phyloP scores from a whole-genome alignment of 2,113 vertebrate species.

The Ageneiosus marmoratus region DNA sequence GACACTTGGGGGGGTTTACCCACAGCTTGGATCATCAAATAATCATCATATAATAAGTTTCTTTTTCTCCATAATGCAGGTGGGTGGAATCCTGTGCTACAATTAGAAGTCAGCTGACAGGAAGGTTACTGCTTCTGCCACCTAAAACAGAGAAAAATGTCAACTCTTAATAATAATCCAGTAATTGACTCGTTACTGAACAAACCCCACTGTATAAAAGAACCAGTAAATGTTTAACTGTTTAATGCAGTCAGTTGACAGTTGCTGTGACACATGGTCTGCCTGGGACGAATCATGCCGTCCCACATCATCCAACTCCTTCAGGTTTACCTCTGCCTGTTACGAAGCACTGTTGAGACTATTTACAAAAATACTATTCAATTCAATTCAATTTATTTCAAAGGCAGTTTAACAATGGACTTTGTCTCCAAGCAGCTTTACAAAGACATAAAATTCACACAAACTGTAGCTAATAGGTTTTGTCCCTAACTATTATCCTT shows the following conservation, averaged over 20 bases:
- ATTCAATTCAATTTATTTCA: too few species aligned
- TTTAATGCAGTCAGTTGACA: neutral
- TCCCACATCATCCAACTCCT: too few species aligned
- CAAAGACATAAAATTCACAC: too few species aligned
- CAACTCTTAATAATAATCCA: neutral
- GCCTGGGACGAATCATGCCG: neutral
- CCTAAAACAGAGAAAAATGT: neutral
- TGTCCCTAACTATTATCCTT: too few species aligned
- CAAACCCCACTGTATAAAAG: neutral
- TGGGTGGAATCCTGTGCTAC: neutral
- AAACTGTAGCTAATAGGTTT: too few species aligned
- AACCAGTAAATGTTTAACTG: neutral
- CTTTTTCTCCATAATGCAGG: neutral
- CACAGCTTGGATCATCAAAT: neutral
- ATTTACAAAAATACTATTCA: neutral
- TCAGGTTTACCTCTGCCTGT: neutral
- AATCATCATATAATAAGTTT: neutral
- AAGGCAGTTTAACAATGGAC: too few species aligned
- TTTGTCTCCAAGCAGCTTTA: too few species aligned
- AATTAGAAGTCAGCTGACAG: neutral
- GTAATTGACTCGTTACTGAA: conserved; percentile 31
- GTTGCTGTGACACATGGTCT: neutral
- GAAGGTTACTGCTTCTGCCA: neutral
- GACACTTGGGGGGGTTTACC: conserved; percentile 35
- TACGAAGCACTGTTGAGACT: neutral